Evolutionary conservation across 2,888 invertebrate species (phyloP).

Genomic region (Aproaerema taeniolella): DNA sequence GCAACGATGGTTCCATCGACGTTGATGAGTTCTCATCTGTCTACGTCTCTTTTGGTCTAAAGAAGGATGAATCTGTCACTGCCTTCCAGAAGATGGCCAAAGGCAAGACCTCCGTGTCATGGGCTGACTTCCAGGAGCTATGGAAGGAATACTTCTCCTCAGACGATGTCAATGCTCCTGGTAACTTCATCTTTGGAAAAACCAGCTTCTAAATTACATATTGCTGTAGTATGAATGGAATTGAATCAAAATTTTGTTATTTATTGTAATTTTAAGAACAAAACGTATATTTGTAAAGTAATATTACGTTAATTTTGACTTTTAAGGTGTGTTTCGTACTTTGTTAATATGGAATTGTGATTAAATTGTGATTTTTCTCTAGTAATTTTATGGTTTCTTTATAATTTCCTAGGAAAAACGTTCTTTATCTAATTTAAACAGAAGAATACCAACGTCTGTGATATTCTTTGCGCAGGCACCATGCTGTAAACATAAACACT

Average conservation of each 20-base stretch:
- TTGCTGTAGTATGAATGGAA: background rate
- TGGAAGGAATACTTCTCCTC: slow-evolving; percentile 92
- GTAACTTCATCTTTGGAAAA: slow-evolving; percentile 93
- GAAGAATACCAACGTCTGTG: too few species aligned
- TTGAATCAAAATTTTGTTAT: slow-evolving; percentile 1
- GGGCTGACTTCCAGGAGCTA: slow-evolving; percentile 85
- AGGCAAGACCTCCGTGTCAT: slow-evolving; percentile 83
- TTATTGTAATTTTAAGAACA: background rate
- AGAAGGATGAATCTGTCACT: slow-evolving; percentile 82
- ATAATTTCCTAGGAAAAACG: too few species aligned
- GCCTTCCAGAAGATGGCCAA: slow-evolving; percentile 89
- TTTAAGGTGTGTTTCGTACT: too few species aligned
- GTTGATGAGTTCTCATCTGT: slow-evolving; percentile 89
- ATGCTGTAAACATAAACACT: too few species aligned
- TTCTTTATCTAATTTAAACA: too few species aligned
- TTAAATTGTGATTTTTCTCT: too few species aligned
- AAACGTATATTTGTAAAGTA: background rate
- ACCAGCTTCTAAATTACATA: slow-evolving; percentile 78
- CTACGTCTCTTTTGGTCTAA: slow-evolving; percentile 87
- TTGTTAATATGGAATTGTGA: too few species aligned
- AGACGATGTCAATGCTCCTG: slow-evolving; percentile 86
- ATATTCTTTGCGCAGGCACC: too few species aligned
- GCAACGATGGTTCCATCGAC: slow-evolving; percentile 86
- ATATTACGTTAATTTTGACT: too few species aligned
- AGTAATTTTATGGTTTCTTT: too few species aligned